Conservation (phyloP, 2,113 vertebrate species). For the Sapajus apella region DNA sequence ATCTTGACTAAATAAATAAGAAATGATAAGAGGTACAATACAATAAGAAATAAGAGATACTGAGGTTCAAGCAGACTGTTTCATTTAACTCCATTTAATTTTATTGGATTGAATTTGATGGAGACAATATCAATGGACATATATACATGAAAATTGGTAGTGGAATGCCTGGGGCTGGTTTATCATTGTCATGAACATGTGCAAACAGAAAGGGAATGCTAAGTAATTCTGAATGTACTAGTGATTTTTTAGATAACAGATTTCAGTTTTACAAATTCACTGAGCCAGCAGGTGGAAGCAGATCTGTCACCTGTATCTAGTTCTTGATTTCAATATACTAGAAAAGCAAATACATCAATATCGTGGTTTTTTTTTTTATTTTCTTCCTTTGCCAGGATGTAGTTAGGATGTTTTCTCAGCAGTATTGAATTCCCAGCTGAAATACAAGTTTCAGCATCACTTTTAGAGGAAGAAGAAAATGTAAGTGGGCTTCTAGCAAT, state of each 20-base stretch:
- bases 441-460: constrained; percentile 20
- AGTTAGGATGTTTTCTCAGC: constrained; percentile 3
- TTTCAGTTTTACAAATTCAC: constrained; percentile 61
- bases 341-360: constrained; percentile 22
- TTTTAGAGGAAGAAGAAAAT: constrained; percentile 31
- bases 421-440: constrained; percentile 25
- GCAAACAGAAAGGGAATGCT: constrained; percentile 71
- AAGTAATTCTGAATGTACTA: constrained; percentile 60
- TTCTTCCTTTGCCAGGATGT: neutral
- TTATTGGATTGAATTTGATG: constrained; percentile 77
- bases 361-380: neutral
- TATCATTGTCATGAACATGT: constrained; percentile 64
- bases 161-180: constrained; percentile 54
- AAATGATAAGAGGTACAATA: constrained; percentile 78
- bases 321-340: constrained; percentile 25
- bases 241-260: constrained; percentile 64
- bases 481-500: neutral
- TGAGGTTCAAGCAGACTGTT: constrained; percentile 74
- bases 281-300: constrained; percentile 43
- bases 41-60: constrained; percentile 76
- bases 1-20: constrained; percentile 83
- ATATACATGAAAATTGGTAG: constrained; percentile 66
- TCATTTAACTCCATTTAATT: constrained; percentile 81
- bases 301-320: constrained; percentile 34
- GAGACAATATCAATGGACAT: constrained; percentile 66